phyloP scores from a whole-genome alignment of 2,888 invertebrate genomes.

The Drosophila longiperda region DNA sequence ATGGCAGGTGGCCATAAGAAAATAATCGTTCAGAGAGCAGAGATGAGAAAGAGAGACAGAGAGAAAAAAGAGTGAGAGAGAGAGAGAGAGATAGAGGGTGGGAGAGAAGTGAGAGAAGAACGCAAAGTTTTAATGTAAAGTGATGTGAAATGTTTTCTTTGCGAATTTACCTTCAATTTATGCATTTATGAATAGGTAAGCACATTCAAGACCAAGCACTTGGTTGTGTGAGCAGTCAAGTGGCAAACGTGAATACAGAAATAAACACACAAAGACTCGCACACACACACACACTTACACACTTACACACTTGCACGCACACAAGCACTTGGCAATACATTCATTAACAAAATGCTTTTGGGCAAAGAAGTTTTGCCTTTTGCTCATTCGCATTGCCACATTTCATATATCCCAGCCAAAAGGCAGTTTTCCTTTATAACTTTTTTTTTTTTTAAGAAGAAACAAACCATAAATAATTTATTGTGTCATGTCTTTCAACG shows the following conservation, averaged over 20 bases:
- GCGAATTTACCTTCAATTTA: conserved; percentile 79
- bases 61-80: conserved; percentile 8
- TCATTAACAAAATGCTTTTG: conserved; percentile 76
- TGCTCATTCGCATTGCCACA: conserved; percentile 39
- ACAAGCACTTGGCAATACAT: conserved; percentile 54
- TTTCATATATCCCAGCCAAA: conserved; percentile 38
- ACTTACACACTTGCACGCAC: conserved; percentile 16
- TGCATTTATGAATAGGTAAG: conserved; percentile 78
- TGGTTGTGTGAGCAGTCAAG: conserved; percentile 68
- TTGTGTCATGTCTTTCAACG: conserved; percentile 39
- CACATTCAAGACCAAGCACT: conserved; percentile 59
- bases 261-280: conserved; percentile 30
- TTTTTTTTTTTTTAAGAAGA: background rate
- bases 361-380: conserved; percentile 67
- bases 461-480: conserved; percentile 50
- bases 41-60: background rate
- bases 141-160: conserved; percentile 79
- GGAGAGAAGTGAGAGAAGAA: conserved; percentile 14
- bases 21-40: conserved; percentile 38
- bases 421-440: conserved; percentile 28
- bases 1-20: conserved; percentile 61
- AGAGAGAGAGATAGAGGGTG: conserved; percentile 1
- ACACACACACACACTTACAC: conserved; percentile 6
- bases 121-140: conserved; percentile 73
- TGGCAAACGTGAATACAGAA: conserved; percentile 60